phyloP scores from a whole-genome alignment of 1,140 invertebrate genomes.

The Camponotus pennsylvanicus region DNA sequence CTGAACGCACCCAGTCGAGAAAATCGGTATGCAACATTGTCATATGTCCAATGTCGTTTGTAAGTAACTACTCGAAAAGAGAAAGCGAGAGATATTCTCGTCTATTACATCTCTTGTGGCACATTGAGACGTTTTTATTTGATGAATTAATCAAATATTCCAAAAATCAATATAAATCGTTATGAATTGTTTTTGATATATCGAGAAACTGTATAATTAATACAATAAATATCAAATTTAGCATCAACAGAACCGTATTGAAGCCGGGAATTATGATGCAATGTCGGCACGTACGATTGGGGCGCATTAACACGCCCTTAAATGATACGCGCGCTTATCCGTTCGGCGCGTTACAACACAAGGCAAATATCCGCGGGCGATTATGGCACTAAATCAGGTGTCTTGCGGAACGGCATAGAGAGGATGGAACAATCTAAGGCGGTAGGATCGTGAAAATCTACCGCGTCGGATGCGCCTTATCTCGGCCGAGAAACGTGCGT shows the following conservation, averaged over 20 bases:
- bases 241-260: background rate
- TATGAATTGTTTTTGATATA: too few species aligned
- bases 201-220: too few species aligned
- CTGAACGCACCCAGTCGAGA: background rate
- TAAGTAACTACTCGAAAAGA: too few species aligned
- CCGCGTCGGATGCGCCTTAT: conserved; percentile 66
- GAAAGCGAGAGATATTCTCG: background rate
- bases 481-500: conserved; percentile 59
- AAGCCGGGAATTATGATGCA: background rate
- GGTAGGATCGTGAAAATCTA: conserved; percentile 65
- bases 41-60: background rate
- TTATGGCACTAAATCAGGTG: conserved; percentile 47
- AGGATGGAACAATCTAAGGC: conserved; percentile 50
- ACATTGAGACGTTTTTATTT: background rate
- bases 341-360: conserved; percentile 32
- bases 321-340: conserved; percentile 50
- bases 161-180: too few species aligned
- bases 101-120: background rate
- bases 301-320: conserved; percentile 26
- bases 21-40: background rate
- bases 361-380: conserved; percentile 57
- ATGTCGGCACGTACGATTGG: conserved; percentile 32
- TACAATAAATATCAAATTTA: too few species aligned
- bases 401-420: conserved; percentile 6
- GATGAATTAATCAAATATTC: background rate